Evolutionary conservation across 2,797 vertebrate genomes (phyloP), one percentile per base, ranked within the genome.

Genomic region (Serranus cabrilla): DNA sequence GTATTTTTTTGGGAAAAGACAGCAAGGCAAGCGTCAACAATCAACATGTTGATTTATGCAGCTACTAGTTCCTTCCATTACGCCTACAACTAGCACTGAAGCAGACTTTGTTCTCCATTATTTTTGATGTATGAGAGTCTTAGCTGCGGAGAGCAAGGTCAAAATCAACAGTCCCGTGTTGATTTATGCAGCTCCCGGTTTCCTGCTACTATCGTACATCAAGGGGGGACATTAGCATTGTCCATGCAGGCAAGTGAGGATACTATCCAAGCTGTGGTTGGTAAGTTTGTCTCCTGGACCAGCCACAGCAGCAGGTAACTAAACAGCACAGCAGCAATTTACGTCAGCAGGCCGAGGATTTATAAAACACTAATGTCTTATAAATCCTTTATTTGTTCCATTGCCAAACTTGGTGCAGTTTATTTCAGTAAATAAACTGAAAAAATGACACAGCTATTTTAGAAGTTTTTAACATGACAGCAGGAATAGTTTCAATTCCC

Each of bases 21-120:
- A 85, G 86, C 83, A n/a, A 60, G 79, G 86, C 79, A 45, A 91
- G 78, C 90, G 82, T 92, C 90, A 93, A 93, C 92, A 92, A 93
- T 89, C 89, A 92, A 87, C 91, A 79, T 91, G 91, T 91, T 94
- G 90, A 92, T 94, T 92, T 92, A 91, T 90, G 87, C 90, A 81
- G 89, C 93, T 90, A 86, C 92, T 76, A 89, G 92, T 90, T 94
- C 88, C 92, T 93, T 94, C 91, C 93, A 93, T 94, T 90, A 92
- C 91, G 82, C 89, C 87, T 87, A 78, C 89, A 78, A 84, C 83
- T 76, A 79, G 75, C 81, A 79, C 89, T 89, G 89, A 92, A 84
- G 84, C 89, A 31, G 71, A 85, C 88, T 90, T 91, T 91, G 89
- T 93, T 90, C 87, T 87, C 87, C 87, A 83, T 91, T 91, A 90